Percentiles rank a stretch among this genome's conserved stretches.
Evolutionary conservation across 2,797 vertebrate genomes (phyloP).

Genomic region (Chelmon rostratus): DNA sequence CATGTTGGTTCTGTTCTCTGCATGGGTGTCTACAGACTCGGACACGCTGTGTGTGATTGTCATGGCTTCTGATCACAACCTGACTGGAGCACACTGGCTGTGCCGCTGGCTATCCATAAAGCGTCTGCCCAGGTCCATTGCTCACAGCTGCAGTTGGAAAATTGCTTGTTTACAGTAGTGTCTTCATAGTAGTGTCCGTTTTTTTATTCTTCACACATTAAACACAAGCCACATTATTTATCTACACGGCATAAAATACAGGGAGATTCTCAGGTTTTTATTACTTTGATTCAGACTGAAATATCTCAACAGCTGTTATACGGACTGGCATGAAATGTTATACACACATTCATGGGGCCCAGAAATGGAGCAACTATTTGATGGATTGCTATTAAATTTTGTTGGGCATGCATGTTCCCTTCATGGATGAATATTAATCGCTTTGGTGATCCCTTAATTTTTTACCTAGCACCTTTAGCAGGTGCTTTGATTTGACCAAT

Average conservation of each 20-base stretch:
- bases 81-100: slow-evolving; percentile 51
- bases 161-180: slow-evolving; percentile 47
- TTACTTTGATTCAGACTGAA: neutral
- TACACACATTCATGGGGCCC: neutral
- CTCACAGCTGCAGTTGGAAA: slow-evolving; percentile 52
- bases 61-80: slow-evolving; percentile 68
- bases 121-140: slow-evolving; percentile 5
- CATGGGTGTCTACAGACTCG: slow-evolving; percentile 52
- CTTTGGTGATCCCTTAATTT: neutral
- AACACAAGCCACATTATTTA: slow-evolving; percentile 47
- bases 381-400: neutral
- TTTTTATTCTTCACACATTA: slow-evolving; percentile 47
- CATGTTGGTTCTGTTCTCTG: slow-evolving; percentile 22
- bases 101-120: slow-evolving; percentile 54
- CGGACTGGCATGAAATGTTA: neutral
- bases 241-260: slow-evolving; percentile 15
- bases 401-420: neutral
- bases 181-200: slow-evolving; percentile 11
- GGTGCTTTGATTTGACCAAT: neutral
- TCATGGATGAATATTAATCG: neutral
- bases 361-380: neutral
- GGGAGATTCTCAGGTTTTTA: neutral
- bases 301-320: neutral
- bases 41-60: slow-evolving; percentile 58
- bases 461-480: neutral